Evolutionary conservation across 2,113 vertebrate genomes (phyloP).

Genomic region (Phyllostomus discolor): DNA sequence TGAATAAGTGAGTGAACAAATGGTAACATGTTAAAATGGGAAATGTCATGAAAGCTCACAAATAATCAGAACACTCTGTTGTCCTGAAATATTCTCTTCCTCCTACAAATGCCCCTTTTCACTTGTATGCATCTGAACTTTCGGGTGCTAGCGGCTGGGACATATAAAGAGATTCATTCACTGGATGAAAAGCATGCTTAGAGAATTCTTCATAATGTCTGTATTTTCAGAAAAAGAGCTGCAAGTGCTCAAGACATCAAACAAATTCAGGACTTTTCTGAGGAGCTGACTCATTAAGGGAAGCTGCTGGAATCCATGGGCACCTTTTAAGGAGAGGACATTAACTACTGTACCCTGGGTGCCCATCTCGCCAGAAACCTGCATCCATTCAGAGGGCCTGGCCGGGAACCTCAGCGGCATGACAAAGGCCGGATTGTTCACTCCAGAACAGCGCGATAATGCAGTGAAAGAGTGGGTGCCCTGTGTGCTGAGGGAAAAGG

Average conservation of each 20-base stretch:
- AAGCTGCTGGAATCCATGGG: neutral
- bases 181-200: slow-evolving; percentile 28
- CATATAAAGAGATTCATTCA: slow-evolving; percentile 64
- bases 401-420: neutral
- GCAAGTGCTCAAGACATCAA: slow-evolving; percentile 29
- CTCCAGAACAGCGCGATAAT: neutral
- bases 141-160: neutral
- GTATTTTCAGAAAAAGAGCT: slow-evolving; percentile 37
- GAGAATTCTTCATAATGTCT: neutral
- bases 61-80: slow-evolving; percentile 18
- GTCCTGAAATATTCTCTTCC: slow-evolving; percentile 19
- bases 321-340: neutral
- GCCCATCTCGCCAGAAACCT: slow-evolving; percentile 35
- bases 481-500: neutral
- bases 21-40: neutral
- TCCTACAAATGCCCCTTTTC: slow-evolving; percentile 56
- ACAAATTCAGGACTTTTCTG: neutral
- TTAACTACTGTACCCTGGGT: neutral
- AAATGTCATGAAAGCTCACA: slow-evolving; percentile 53
- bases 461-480: neutral
- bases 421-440: slow-evolving; percentile 52
- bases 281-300: neutral
- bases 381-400: neutral
- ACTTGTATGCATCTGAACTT: slow-evolving; percentile 55
- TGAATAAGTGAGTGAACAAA: slow-evolving; percentile 36